Evolutionary conservation across 2,888 invertebrate genomes (phyloP).

Genomic region (Metopia argyrocephala): DNA sequence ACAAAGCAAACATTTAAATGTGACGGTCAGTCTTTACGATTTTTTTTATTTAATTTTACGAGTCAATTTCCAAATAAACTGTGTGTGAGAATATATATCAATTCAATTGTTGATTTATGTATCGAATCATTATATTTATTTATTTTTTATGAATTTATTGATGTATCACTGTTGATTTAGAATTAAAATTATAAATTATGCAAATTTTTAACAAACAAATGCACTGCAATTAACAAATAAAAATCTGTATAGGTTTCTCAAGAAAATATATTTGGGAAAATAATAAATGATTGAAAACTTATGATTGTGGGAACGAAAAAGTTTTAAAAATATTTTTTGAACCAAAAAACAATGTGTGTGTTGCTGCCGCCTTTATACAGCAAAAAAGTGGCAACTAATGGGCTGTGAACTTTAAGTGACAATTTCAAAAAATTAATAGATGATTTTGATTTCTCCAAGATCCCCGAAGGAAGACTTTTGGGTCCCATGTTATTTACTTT

Average conservation of each 20-base stretch:
- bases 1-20: not conserved
- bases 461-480: too few relatives aligned
- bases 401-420: too few relatives aligned
- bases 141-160: slow-evolving; percentile 31
- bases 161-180: slow-evolving; percentile 37
- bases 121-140: slow-evolving; percentile 44
- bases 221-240: not conserved
- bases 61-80: not conserved
- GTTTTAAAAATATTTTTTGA: too few relatives aligned
- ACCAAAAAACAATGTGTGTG: too few relatives aligned
- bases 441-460: too few relatives aligned
- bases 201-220: slow-evolving; percentile 39
- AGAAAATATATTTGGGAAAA: not conserved
- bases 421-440: too few relatives aligned
- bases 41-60: slow-evolving; percentile 34
- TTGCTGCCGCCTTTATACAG: too few relatives aligned
- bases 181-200: slow-evolving; percentile 47
- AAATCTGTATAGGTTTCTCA: not conserved
- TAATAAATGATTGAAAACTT: not conserved
- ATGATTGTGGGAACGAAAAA: too few relatives aligned
- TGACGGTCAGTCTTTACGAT: slow-evolving; percentile 34
- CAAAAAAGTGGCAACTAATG: too few relatives aligned
- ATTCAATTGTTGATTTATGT: slow-evolving; percentile 49
- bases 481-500: too few relatives aligned
- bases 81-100: slow-evolving; percentile 55